Conservation (phyloP, 1,140 invertebrate genomes). For the Bombyx mori region DNA sequence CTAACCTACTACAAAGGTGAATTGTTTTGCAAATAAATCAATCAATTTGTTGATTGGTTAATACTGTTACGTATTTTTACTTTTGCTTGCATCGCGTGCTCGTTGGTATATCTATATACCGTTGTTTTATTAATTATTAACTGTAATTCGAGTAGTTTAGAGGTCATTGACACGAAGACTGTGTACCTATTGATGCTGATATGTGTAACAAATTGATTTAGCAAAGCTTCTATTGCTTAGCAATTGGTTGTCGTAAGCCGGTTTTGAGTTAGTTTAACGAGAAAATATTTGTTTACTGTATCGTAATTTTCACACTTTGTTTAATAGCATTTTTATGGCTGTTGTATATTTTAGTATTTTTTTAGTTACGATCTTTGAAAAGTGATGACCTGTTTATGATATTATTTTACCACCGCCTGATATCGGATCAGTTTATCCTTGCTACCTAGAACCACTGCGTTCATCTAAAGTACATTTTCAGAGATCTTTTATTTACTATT, state of each 20-base stretch:
- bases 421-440: too few species aligned
- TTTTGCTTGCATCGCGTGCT: constrained; percentile 11
- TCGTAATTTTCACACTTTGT: too few species aligned
- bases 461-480: too few species aligned
- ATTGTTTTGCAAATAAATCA: not conserved
- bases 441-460: too few species aligned
- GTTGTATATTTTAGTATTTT: too few species aligned
- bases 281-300: too few species aligned
- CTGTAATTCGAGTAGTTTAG: constrained; percentile 37
- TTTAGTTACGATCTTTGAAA: too few species aligned
- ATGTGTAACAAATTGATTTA: constrained; percentile 40
- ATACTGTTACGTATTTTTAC: constrained; percentile 5
- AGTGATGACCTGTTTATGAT: too few species aligned
- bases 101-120: constrained; percentile 19
- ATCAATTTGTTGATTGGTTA: constrained; percentile 3
- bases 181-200: constrained; percentile 33
- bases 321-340: too few species aligned
- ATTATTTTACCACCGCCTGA: too few species aligned
- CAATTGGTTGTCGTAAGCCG: not conserved
- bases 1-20: not conserved
- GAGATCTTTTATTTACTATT: too few species aligned
- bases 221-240: constrained; percentile 8
- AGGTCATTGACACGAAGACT: constrained; percentile 30
- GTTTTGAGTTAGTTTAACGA: not conserved
- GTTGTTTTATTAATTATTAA: constrained; percentile 50